Evolutionary conservation across 1,140 invertebrate species (phyloP), one percentile per base, ranked within the genome.

Genomic region (Odontomachus brunneus): DNA sequence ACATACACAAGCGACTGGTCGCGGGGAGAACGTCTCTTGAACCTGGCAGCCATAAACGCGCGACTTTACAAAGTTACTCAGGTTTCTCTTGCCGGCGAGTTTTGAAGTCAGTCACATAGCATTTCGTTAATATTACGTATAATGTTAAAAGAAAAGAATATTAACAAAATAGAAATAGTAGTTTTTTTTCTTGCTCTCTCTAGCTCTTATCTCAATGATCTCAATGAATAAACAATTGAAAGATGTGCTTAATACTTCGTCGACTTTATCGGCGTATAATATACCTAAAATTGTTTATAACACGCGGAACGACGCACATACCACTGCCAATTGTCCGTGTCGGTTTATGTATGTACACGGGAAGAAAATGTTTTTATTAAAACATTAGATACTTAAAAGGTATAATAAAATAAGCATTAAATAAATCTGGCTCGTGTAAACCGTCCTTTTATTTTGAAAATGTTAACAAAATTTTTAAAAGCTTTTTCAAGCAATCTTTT

Each of bases 111-210:
- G 88, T 89, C 86, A 84, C 24, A 86, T 86, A 88, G 85, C 82
- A 74, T 83, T 83, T 86, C 76, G 74, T 82, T 57, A 71, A 82
- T 86, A 85, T 82, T 83, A 80, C 72, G 49, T 75, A 69, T 72
- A 63, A 67, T 76, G 73, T 84, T 88, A 82, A 86, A 89, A 85
- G 86, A 82, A 84, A 44, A 89, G 84, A 83, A 85, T 84, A 84
- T 86, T 86, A 89, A 89, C 86, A 88, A 89, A 89, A 88, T 87
- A 89, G 48, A 89, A 48, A 86, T 57, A 88, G 80, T 84, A 86
- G 65, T 69, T 84, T 55, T 84, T 48, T 85, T 63, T 82, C 48
- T 82, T 38, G n/a, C n/a, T n/a, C n/a, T n/a, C n/a, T n/a, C n/a
- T n/a, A n/a, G n/a, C n/a, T n/a, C n/a, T 85, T 38, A 7, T 81